These are phyloP conservation scores for Yponomeuta sedellus DNA, from an alignment of 2,888 invertebrate genomes.

Conservation along the genomic window DNA sequence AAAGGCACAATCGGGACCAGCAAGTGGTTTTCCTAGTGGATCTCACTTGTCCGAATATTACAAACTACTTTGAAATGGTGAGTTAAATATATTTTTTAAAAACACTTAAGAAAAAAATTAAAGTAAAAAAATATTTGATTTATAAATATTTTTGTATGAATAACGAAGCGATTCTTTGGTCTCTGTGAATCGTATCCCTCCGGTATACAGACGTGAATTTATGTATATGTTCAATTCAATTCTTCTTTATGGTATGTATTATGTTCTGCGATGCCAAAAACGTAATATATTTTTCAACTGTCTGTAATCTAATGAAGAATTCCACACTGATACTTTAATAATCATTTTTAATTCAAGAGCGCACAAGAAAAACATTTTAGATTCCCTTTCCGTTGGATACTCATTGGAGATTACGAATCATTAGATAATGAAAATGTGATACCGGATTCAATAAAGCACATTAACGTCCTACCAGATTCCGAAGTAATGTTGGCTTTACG, in stretches of 20 bases:
- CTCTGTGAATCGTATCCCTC: too few species aligned
- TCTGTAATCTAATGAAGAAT: too few species aligned
- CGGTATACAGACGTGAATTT: too few species aligned
- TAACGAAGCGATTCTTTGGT: too few species aligned
- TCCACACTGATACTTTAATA: too few species aligned
- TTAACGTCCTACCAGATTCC: conserved; percentile 46
- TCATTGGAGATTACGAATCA: conserved; percentile 30
- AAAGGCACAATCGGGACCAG: conserved; percentile 37
- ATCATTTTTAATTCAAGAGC: not conserved
- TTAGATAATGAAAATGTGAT: conserved; percentile 25
- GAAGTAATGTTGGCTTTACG: conserved; percentile 40
- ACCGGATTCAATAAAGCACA: conserved; percentile 30
- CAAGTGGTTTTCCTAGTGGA: conserved; percentile 48
- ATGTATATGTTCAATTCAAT: too few species aligned
- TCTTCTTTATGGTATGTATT: too few species aligned
- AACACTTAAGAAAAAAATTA: too few species aligned
- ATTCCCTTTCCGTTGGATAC: conserved; percentile 56
- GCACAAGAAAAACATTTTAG: conserved; percentile 33
- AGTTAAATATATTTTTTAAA: not conserved
- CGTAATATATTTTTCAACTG: too few species aligned
- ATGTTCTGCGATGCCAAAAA: too few species aligned
- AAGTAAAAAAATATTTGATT: too few species aligned
- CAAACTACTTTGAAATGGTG: conserved; percentile 38
- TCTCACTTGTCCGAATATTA: conserved; percentile 42
- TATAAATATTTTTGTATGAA: too few species aligned